Percentiles rank a stretch among this genome's conserved stretches.
Conservation (phyloP, 2,888 invertebrate genomes). For the Zele albiditarsus region DNA sequence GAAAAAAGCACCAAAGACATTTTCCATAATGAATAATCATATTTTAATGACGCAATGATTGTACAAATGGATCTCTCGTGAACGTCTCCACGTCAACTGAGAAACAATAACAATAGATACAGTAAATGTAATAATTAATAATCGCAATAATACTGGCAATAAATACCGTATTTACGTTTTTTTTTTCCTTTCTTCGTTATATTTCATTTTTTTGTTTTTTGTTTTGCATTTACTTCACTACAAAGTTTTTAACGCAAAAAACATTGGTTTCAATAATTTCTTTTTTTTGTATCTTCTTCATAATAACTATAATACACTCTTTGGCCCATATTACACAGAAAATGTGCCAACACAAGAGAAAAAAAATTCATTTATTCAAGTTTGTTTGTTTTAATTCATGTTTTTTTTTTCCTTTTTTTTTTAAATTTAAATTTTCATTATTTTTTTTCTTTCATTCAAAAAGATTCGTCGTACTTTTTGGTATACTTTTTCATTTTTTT, state of each 20-base stretch:
- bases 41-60: conserved; percentile 73
- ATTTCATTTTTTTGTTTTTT: conserved; percentile 19
- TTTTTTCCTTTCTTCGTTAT: conserved; percentile 32
- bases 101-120: conserved; percentile 71
- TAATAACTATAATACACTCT: conserved; percentile 57
- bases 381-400: conserved; percentile 33
- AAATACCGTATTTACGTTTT: conserved; percentile 48
- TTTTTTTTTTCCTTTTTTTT: conserved; percentile 28
- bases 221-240: conserved; percentile 27
- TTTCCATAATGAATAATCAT: conserved; percentile 71
- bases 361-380: conserved; percentile 27
- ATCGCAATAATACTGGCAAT: conserved; percentile 59
- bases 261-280: conserved; percentile 42
- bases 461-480: conserved; percentile 49
- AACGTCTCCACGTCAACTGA: conserved; percentile 68
- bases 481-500: conserved; percentile 35
- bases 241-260: conserved; percentile 51
- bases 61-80: conserved; percentile 72
- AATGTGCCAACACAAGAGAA: conserved; percentile 55
- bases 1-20: not conserved
- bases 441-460: conserved; percentile 44
- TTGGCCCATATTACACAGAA: conserved; percentile 48
- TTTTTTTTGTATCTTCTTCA: conserved; percentile 36
- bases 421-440: conserved; percentile 36
- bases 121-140: conserved; percentile 66